Percentiles rank a stretch among this genome's conserved stretches.
phyloP scores from a whole-genome alignment of 2,888 invertebrate genomes.

The Sminthurides aquaticus region DNA sequence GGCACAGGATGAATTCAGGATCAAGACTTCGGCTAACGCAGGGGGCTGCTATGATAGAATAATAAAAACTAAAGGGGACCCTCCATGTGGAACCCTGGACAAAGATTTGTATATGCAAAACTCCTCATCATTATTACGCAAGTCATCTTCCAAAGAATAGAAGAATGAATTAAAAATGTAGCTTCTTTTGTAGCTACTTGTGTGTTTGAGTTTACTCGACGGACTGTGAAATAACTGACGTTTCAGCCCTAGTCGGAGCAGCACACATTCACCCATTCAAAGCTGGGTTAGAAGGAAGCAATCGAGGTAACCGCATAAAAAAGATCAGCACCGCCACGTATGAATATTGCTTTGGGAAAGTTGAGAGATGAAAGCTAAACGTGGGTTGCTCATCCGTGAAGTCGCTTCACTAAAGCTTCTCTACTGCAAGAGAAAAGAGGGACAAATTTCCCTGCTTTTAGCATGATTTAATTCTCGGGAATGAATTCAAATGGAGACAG shows the following conservation, averaged over 20 bases:
- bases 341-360: constrained; percentile 7
- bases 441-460: background rate
- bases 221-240: constrained; percentile 7
- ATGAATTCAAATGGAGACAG: too few relatives aligned
- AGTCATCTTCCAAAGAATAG: background rate
- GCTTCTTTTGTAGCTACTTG: background rate
- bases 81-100: background rate
- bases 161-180: background rate
- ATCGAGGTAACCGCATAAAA: constrained; percentile 6
- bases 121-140: constrained; percentile 1
- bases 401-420: background rate
- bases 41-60: too few relatives aligned
- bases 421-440: too few relatives aligned
- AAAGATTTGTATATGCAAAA: too few relatives aligned
- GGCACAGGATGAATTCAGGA: too few relatives aligned
- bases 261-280: background rate
- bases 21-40: too few relatives aligned
- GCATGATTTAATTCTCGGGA: background rate
- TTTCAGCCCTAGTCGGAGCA: background rate
- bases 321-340: background rate
- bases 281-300: too few relatives aligned
- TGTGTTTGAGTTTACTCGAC: background rate
- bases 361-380: background rate
- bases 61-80: too few relatives aligned
- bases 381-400: background rate